Evolutionary conservation across 2,113 vertebrate species (phyloP).

Genomic region (Fulmarus glacialis): DNA sequence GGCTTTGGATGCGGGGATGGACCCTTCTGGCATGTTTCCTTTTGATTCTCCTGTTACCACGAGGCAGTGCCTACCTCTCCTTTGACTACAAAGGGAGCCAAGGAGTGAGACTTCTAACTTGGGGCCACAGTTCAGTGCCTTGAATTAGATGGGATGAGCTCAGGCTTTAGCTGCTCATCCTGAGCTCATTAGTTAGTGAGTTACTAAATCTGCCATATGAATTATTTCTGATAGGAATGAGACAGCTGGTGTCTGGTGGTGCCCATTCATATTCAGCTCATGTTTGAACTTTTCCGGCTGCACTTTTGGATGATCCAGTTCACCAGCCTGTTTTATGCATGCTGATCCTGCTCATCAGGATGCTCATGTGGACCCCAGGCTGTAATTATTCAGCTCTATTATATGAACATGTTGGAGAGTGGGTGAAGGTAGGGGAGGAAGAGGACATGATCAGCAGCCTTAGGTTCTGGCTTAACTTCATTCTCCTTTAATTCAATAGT

Average conservation of each 20-base stretch:
- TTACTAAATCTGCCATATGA: neutral
- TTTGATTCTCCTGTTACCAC: neutral
- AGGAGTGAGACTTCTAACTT: neutral
- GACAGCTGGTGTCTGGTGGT: neutral
- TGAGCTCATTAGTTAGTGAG: neutral
- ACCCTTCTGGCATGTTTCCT: neutral
- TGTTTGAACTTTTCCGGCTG: neutral
- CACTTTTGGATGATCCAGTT: neutral
- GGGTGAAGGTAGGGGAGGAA: neutral
- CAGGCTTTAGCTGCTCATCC: neutral
- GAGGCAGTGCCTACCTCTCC: neutral
- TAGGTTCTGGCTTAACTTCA: neutral
- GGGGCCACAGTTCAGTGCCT: neutral
- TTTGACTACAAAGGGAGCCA: neutral
- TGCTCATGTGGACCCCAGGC: neutral
- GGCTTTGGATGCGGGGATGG: neutral
- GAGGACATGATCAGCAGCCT: neutral
- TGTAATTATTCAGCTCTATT: neutral
- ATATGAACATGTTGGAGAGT: neutral
- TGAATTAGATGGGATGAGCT: neutral
- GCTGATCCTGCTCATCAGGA: neutral
- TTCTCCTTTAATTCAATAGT: neutral
- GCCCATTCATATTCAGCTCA: neutral
- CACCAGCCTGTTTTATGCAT: neutral
- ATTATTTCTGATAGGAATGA: neutral